Evolutionary conservation across 2,888 invertebrate genomes (phyloP).

Genomic region (Acrobeloides nanus): DNA sequence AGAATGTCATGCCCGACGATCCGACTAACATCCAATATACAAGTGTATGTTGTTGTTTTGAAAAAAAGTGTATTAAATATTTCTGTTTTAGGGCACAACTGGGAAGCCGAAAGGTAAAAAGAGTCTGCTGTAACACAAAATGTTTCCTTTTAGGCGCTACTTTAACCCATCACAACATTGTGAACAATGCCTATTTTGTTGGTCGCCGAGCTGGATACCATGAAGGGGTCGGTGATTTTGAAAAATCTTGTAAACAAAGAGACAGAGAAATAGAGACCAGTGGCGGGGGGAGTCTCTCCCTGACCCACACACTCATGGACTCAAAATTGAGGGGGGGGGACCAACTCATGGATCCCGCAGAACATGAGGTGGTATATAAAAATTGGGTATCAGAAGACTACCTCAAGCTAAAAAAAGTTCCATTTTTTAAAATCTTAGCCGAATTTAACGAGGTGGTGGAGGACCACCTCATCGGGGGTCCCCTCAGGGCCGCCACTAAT

Average conservation of each 20-base stretch:
- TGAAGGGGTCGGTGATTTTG: constrained; percentile 22
- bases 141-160: too few species aligned
- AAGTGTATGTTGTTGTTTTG: constrained; percentile 20
- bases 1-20: constrained; percentile 63
- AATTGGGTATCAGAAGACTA: too few species aligned
- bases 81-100: constrained; percentile 65
- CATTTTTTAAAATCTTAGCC: too few species aligned
- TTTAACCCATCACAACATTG: constrained; percentile 64
- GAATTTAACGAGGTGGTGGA: too few species aligned
- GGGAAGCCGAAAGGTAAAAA: constrained; percentile 76
- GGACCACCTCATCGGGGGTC: too few species aligned
- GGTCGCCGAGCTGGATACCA: constrained; percentile 59
- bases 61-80: not conserved
- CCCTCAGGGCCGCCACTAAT: too few species aligned
- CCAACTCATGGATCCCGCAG: too few species aligned
- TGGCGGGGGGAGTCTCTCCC: not conserved
- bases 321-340: too few species aligned
- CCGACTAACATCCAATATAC: constrained; percentile 64
- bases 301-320: not conserved
- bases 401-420: too few species aligned
- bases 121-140: too few species aligned
- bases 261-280: too few species aligned
- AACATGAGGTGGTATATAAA: too few species aligned
- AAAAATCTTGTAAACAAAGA: not conserved
- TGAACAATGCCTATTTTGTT: constrained; percentile 69